Evolutionary conservation across 2,888 invertebrate species (phyloP).

Genomic region (Cynaeus angustus): DNA sequence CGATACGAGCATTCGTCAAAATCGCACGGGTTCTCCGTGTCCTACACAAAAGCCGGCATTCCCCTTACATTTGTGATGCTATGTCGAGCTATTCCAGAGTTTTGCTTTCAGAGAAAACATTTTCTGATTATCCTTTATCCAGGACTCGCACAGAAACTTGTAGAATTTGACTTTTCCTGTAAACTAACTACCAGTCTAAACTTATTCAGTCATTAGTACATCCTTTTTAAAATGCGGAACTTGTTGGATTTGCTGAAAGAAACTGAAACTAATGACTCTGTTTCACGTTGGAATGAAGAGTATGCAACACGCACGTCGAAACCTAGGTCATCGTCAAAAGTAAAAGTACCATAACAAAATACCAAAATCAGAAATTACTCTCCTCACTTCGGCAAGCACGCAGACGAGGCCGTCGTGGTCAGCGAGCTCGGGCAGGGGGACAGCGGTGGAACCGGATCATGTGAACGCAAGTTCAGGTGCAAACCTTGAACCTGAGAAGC

Average conservation of each 20-base stretch:
- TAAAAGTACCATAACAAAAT: slow-evolving; percentile 42
- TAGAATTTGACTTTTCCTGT: too few species aligned
- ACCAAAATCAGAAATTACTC: slow-evolving; percentile 25
- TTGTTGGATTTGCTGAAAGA: too few species aligned
- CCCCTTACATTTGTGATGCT: background rate
- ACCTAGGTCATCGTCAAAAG: slow-evolving; percentile 37
- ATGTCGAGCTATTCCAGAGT: slow-evolving; percentile 1
- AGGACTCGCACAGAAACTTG: too few species aligned
- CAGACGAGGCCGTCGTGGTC: slow-evolving; percentile 52
- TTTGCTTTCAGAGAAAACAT: slow-evolving; percentile 9
- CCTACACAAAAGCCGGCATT: slow-evolving; percentile 8
- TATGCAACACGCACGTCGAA: slow-evolving; percentile 14
- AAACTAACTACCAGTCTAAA: too few species aligned
- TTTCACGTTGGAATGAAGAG: background rate
- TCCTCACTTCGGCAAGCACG: slow-evolving; percentile 32
- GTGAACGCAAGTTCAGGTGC: slow-evolving; percentile 57
- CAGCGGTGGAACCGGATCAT: slow-evolving; percentile 48
- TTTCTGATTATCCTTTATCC: background rate
- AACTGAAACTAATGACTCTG: background rate
- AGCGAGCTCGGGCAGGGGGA: slow-evolving; percentile 48
- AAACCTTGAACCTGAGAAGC: slow-evolving; percentile 56
- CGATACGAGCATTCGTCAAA: slow-evolving; percentile 26
- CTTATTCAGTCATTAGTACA: too few species aligned
- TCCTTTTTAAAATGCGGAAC: too few species aligned
- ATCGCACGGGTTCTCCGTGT: slow-evolving; percentile 13